Base-by-base conservation (phyloP, 2,797 vertebrate genomes). In the Fistularia tabacaria region DNA sequence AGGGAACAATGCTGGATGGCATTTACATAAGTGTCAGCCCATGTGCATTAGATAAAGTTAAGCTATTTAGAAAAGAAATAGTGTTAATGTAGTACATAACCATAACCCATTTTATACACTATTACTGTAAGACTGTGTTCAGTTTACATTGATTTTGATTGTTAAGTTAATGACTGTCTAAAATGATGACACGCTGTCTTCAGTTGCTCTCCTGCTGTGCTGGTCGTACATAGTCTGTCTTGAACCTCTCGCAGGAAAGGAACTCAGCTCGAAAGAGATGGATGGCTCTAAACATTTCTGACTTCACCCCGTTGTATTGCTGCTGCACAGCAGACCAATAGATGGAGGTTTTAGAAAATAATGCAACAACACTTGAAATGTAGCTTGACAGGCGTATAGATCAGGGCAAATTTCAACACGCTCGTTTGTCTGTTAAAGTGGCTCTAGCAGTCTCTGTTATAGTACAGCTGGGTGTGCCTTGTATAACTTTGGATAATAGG, bases 21-120 rank as follows among this genome's bases (percentile, higher is more conserved):
- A 66, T 76, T 74, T 72, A 68, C 54, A 71, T 59, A 67, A 79
- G 43, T 58, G 54, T 39, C 14, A 36, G 50, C 66, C 39, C 43
- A 50, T 53, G 47, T 14, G n/a, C 10, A n/a, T 15, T 38, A 38
- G 8, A 45, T 57, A 61, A 48, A 38, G 12, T 6, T 54, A 51
- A 36, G 43, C 13, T 12, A 9, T 39, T 37, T 36, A 9, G 25
- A 4, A 6, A 36, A 36, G n/a, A 39, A 45, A 50, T 10, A 1
- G 0, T 47, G n/a, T 10, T 48, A 10, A 49, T 25, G 25, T 25
- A 25, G 25, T 25, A 25, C 25, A 25, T 25, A 25, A 25, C 25
- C 25, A 25, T 25, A 25, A 25, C 25, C n/a, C n/a, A n/a, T n/a
- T n/a, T n/a, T n/a, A n/a, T n/a, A n/a, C n/a, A n/a, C n/a, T 3